Percentiles rank a stretch among this genome's conserved stretches.
Evolutionary conservation across 2,888 invertebrate species (phyloP).

Genomic region (Drosophila mayaguana): DNA sequence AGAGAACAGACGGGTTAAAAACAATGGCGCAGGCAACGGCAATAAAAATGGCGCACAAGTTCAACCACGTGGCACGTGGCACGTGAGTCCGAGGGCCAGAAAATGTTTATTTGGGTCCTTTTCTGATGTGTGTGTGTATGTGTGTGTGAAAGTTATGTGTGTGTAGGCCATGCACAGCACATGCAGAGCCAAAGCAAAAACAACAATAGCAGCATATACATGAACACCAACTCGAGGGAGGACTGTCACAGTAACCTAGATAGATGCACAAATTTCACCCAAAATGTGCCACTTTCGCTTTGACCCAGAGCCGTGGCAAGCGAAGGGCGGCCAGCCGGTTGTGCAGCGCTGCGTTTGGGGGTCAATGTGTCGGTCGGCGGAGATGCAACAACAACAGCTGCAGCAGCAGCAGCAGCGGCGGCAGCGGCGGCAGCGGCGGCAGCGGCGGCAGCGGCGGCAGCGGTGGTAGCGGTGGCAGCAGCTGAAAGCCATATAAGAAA

Average conservation of each 20-base stretch:
- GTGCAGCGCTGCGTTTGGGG: conserved; percentile 62
- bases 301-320: conserved; percentile 75
- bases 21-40: conserved; percentile 73
- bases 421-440: conserved; percentile 24
- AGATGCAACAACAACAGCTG: conserved; percentile 6
- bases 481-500: conserved; percentile 72
- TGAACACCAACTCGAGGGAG: conserved; percentile 59
- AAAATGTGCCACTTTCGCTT: conserved; percentile 81
- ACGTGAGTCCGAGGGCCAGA: conserved; percentile 78
- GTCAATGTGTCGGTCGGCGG: conserved; percentile 65
- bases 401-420: conserved; percentile 4
- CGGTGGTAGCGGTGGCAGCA: conserved; percentile 20
- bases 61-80: conserved; percentile 70
- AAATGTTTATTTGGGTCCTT: conserved; percentile 77
- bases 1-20: conserved; percentile 44
- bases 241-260: conserved; percentile 80
- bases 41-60: conserved; percentile 81
- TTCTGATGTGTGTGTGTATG: conserved; percentile 39
- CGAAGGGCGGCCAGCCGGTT: conserved; percentile 59
- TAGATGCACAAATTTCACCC: conserved; percentile 75
- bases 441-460: conserved; percentile 5
- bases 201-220: conserved; percentile 42
- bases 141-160: conserved; percentile 35
- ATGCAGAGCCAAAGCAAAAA: conserved; percentile 49
- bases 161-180: conserved; percentile 62